phyloP scores from a whole-genome alignment of 1,140 invertebrate species.

The Lepidurus couesii region DNA sequence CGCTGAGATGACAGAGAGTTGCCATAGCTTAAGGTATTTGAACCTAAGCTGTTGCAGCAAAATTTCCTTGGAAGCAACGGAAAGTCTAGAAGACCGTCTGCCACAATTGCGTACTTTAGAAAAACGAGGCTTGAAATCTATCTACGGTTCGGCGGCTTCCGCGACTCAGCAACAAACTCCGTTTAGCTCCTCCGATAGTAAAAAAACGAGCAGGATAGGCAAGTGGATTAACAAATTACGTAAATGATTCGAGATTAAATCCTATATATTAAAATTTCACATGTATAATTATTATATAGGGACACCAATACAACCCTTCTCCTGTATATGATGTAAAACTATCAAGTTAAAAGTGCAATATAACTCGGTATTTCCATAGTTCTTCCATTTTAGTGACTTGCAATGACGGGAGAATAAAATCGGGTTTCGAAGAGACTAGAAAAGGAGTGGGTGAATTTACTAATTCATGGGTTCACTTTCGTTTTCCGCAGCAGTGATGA shows the following conservation, averaged over 20 bases:
- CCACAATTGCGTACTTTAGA: background rate
- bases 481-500: background rate
- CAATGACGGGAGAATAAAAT: background rate
- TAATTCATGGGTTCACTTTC: background rate
- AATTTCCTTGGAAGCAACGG: background rate
- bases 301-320: background rate
- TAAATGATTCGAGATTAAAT: background rate
- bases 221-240: background rate
- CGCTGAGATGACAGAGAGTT: background rate
- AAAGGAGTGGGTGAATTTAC: background rate
- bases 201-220: background rate
- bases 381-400: background rate
- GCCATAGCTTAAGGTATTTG: background rate
- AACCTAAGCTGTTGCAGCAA: conserved; percentile 24
- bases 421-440: conserved; percentile 3
- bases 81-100: conserved; percentile 19
- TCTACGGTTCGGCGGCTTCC: background rate
- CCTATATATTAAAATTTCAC: background rate
- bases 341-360: background rate
- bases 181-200: background rate
- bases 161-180: background rate
- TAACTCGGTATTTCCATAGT: background rate
- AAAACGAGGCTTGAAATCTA: background rate
- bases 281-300: background rate
- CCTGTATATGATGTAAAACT: background rate